Conservation (phyloP, 2,888 invertebrate species). For the Cheilosia grossa region DNA sequence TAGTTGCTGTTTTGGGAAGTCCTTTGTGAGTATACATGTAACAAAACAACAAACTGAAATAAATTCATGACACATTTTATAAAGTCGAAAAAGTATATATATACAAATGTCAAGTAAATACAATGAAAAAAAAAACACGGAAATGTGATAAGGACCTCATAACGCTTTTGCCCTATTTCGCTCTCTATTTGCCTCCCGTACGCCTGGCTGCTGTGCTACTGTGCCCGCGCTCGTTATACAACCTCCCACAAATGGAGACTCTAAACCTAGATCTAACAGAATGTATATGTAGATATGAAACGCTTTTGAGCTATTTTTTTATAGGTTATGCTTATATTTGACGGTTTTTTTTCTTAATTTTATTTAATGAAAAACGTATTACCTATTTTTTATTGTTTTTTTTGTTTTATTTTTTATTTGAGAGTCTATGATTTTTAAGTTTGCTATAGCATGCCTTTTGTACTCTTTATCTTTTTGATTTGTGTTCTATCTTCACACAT, state of each 20-base stretch:
- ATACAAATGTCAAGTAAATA: constrained; percentile 62
- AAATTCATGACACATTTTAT: constrained; percentile 54
- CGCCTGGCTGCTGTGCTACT: constrained; percentile 51
- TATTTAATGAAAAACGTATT: constrained; percentile 4
- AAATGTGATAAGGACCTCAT: constrained; percentile 59
- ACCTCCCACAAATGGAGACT: constrained; percentile 53
- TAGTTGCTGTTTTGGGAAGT: constrained; percentile 82
- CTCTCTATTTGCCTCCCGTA: constrained; percentile 48
- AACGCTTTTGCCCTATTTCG: constrained; percentile 58
- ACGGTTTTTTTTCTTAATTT: constrained; percentile 14
- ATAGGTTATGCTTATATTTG: constrained; percentile 45
- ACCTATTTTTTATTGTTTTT: constrained; percentile 25
- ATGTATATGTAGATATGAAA: constrained; percentile 52
- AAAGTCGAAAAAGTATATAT: constrained; percentile 29
- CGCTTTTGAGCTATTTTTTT: constrained; percentile 25
- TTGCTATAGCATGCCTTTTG: constrained; percentile 66
- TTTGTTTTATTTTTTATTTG: constrained; percentile 40
- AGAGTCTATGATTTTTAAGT: constrained; percentile 56
- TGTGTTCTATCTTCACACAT: constrained; percentile 67
- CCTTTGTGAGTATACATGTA: constrained; percentile 80
- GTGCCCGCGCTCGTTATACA: constrained; percentile 35
- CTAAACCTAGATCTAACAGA: constrained; percentile 49
- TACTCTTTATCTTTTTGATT: constrained; percentile 61
- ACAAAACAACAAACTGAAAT: constrained; percentile 53
- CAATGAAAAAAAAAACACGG: constrained; percentile 50